Percentiles rank a stretch among this genome's conserved stretches.
phyloP scores from a whole-genome alignment of 2,797 vertebrate genomes.

The Danio aesculapii region DNA sequence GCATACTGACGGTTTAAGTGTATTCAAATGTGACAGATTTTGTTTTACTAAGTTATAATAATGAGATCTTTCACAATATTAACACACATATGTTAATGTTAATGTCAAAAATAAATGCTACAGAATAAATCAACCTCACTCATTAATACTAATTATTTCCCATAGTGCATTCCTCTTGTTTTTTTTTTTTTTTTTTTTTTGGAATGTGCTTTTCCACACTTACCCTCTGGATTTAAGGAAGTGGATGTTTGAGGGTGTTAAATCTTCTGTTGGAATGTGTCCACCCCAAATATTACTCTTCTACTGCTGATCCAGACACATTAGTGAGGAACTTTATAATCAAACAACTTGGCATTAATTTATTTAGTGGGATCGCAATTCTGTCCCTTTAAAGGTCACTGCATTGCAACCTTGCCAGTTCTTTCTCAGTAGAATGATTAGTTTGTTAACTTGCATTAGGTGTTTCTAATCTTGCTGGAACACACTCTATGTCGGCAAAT shows the following conservation, averaged over 20 bases:
- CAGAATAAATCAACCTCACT: slow-evolving; percentile 3
- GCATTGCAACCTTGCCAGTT: background rate
- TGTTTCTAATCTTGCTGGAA: slow-evolving; percentile 37
- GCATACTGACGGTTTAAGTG: background rate
- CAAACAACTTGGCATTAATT: background rate
- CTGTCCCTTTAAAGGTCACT: slow-evolving; percentile 12
- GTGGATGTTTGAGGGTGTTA: slow-evolving; percentile 5
- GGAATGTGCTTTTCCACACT: slow-evolving; percentile 14
- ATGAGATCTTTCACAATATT: background rate
- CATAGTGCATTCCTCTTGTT: background rate
- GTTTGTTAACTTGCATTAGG: slow-evolving; percentile 5
- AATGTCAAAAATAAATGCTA: background rate
- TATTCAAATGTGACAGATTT: background rate
- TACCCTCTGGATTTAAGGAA: background rate
- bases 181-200: no score
- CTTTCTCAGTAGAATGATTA: background rate
- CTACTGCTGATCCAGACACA: slow-evolving; percentile 17
- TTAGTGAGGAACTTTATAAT: slow-evolving; percentile 9
- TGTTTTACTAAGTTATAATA: no score
- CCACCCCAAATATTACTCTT: slow-evolving; percentile 4
- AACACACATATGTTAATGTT: background rate
- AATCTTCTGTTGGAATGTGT: slow-evolving; percentile 28
- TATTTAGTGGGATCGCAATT: slow-evolving; percentile 11
- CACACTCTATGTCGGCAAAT: slow-evolving; percentile 10
- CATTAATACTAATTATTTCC: slow-evolving; percentile 1